Evolutionary conservation across 2,888 invertebrate genomes (phyloP), one percentile per base, ranked within the genome.

Genomic region (Cataglyphis albicans): DNA sequence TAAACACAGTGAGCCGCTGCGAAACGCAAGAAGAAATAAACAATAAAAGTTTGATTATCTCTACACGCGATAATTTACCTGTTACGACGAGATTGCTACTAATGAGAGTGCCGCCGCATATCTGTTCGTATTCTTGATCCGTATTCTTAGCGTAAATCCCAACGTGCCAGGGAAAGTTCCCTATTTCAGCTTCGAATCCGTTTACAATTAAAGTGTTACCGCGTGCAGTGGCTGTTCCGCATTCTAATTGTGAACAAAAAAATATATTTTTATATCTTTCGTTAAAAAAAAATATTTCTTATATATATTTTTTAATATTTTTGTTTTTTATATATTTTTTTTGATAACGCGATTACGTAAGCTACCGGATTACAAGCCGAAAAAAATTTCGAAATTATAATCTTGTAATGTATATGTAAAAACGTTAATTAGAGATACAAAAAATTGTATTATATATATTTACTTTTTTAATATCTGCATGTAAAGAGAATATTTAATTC

Each of bases 1-100:
- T 90, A 92, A 83, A 91, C 91, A 74, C 92, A 92, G 41, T 91
- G 92, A 0, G 90, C 92, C 6, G 91, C 92, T 92, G 63, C 12
- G 52, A 21, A 64, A 48, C 10, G 18, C 2, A 9, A 72, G 10
- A 12, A 67, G 38, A 67, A n/a, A 18, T 29, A 41, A 67, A 52
- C 25, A 67, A 44, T 25, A 59, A 44, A 35, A 59, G 78, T 48
- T 67, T 41, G 55, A 7, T 38, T 9, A 41, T 73, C 32, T 59
- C 18, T 18, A 38, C 21, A 35, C 64, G 25, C 9, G 63, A 68
- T 72, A 73, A 84, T 81, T 82, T 82, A 91, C 90, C 91, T 25
- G 92, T 89, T 52, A 92, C 65, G 29, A 91, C 87, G 41, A 92
- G 84, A 82, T 87, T 88, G 76, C 84, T 86, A 75, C 86, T 90